phyloP scores from a whole-genome alignment of 1,140 invertebrate species.

The Anastrepha obliqua region DNA sequence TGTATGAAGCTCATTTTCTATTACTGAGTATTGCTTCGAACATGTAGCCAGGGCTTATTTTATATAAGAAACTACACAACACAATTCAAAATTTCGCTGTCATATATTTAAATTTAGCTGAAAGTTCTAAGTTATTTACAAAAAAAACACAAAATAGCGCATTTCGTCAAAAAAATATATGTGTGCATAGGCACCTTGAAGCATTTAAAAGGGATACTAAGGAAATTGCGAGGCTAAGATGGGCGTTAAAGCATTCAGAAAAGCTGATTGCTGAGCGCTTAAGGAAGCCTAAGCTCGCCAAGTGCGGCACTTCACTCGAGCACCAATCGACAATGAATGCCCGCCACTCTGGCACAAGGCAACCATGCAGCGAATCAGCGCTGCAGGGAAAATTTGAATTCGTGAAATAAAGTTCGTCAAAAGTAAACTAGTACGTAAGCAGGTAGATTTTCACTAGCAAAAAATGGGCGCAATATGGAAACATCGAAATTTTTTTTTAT shows the following conservation, averaged over 20 bases:
- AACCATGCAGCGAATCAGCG: neutral
- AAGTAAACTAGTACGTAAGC: no score
- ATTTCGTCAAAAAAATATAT: neutral
- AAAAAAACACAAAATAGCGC: no score
- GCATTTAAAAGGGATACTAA: neutral
- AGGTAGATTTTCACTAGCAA: no score
- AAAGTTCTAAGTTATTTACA: no score
- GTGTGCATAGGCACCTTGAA: neutral
- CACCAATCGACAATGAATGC: slow-evolving; percentile 12
- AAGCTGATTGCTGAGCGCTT: slow-evolving; percentile 8
- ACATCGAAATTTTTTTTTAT: no score
- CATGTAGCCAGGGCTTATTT: no score
- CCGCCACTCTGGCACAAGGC: slow-evolving; percentile 14
- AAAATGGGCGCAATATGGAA: no score
- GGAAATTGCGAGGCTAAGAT: neutral
- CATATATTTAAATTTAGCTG: no score
- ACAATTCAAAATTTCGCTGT: no score
- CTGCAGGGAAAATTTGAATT: neutral
- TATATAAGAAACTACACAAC: no score
- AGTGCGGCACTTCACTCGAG: slow-evolving; percentile 33
- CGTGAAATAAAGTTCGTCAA: neutral
- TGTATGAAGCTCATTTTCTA: no score
- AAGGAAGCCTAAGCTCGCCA: slow-evolving; percentile 6
- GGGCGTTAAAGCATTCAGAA: neutral
- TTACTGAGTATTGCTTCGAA: no score